A percentile compares a stretch with the other conserved stretches of the same genome.
Conservation (phyloP, 2,888 invertebrate genomes). For the Quadroppia sp. region DNA sequence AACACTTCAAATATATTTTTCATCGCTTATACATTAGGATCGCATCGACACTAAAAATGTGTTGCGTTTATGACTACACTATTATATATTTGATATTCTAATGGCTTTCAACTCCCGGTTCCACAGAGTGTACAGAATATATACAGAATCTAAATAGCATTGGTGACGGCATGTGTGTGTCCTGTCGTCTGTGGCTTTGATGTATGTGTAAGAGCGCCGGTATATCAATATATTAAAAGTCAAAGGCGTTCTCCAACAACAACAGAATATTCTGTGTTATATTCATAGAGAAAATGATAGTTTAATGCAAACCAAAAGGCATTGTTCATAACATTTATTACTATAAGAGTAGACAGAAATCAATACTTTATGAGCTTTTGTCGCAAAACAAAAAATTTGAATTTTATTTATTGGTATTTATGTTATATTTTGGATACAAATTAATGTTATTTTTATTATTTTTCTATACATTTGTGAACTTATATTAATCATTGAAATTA, state of each 20-base stretch:
- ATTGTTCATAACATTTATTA: not conserved
- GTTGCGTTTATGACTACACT: constrained; percentile 26
- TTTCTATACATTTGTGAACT: too few relatives aligned
- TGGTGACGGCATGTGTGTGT: not conserved
- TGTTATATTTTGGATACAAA: too few relatives aligned
- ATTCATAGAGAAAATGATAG: constrained; percentile 24
- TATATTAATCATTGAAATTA: too few relatives aligned
- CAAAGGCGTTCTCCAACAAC: constrained; percentile 9
- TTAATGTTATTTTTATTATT: too few relatives aligned
- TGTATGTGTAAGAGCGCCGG: too few relatives aligned
- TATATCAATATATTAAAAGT: constrained; percentile 32
- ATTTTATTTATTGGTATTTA: too few relatives aligned
- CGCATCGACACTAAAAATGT: too few relatives aligned
- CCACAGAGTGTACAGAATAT: too few relatives aligned
- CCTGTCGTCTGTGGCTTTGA: not conserved
- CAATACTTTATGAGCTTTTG: constrained; percentile 25
- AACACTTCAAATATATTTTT: constrained; percentile 4
- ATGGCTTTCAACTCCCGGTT: not conserved
- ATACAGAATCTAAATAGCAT: too few relatives aligned
- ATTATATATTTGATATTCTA: constrained; percentile 15
- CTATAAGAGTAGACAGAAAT: not conserved
- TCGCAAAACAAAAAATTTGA: not conserved
- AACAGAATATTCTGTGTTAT: not conserved
- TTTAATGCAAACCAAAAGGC: constrained; percentile 9
- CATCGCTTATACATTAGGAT: too few relatives aligned